Percentiles rank a stretch among this genome's conserved stretches.
Conservation (phyloP, 2,113 vertebrate genomes). For the Plecturocebus donacophilus region DNA sequence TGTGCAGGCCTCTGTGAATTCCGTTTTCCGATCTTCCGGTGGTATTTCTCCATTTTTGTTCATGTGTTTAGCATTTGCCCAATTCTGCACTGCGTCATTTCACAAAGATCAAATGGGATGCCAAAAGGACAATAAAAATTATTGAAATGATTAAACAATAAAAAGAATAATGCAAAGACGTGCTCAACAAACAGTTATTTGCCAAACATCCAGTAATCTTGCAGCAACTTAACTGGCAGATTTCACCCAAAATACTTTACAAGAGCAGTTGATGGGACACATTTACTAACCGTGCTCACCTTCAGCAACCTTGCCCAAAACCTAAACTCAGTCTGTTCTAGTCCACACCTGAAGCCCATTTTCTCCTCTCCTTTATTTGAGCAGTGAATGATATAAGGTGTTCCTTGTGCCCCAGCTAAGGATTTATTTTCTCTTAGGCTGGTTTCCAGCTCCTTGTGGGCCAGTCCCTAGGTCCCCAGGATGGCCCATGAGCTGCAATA, state of each 20-base stretch:
- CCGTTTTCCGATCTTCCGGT: neutral
- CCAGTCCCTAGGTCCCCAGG: neutral
- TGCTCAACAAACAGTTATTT: neutral
- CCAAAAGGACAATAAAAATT: neutral
- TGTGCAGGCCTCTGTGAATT: neutral
- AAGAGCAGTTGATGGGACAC: neutral
- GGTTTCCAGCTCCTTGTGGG: neutral
- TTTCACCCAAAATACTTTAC: neutral
- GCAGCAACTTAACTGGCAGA: neutral
- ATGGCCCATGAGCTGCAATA: neutral
- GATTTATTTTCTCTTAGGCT: neutral
- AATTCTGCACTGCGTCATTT: neutral
- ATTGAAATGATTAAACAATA: neutral
- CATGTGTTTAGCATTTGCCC: neutral
- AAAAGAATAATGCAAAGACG: neutral
- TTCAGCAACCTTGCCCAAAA: neutral
- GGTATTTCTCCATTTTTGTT: neutral
- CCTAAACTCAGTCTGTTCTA: neutral
- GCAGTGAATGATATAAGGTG: neutral
- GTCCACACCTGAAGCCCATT: neutral
- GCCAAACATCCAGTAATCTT: neutral
- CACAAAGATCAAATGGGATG: neutral
- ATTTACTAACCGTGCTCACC: fast-evolving
- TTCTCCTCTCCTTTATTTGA: neutral
- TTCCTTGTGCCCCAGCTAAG: neutral